Base-by-base conservation (phyloP, 64 coral and sea anemone genomes). In the Montipora capricornis region DNA sequence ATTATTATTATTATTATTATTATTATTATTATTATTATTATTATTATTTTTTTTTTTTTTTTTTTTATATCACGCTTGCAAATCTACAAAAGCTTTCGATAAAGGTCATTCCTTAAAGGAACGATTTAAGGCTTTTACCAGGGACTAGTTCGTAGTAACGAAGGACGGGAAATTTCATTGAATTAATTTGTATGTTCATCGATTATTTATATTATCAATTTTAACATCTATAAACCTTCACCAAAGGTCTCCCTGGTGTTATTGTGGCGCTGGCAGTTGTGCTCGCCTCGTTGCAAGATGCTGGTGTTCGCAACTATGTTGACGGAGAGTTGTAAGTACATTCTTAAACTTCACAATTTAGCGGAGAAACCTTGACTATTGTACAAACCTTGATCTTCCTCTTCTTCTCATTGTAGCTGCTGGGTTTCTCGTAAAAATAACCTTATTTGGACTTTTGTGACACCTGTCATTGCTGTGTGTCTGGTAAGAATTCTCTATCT, bases 381-480 rank as follows among this genome's bases (percentile, higher is more conserved):
- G 4, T 64, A 4, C 13, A 3, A 12, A 24, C 20, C 20, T 71
- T 71, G 17, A 71, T 71, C 68, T 49, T 49, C 14, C 10, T 47
- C 1, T 8, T 47, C 19, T 6, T 19, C 17, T 78, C 19, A 13
- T 2, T 50, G 13, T 49, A 93, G 91, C 26, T 93, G 91, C 76
- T 93, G 91, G 91, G 61, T 93, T 79, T 93, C 91, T 3, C 87
- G 87, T 44, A 50, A 60, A 8, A 88, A 93, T 88, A 77, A 78
- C 14, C 57, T 93, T 5, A 57, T 93, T 47, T 93, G 91, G 91
- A 88, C 91, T 6, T 93, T 93, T 15, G 91, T 68, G 2, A 75
- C 74, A 47, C 91, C 91, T 10, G 91, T 93, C 46, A 57, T 93
- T 10, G 8, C 48, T 0, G 85, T 93, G 47, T 87, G 55, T 3